Conservation (phyloP, 2,888 invertebrate species). For the Ichneumoninae sp. region DNA sequence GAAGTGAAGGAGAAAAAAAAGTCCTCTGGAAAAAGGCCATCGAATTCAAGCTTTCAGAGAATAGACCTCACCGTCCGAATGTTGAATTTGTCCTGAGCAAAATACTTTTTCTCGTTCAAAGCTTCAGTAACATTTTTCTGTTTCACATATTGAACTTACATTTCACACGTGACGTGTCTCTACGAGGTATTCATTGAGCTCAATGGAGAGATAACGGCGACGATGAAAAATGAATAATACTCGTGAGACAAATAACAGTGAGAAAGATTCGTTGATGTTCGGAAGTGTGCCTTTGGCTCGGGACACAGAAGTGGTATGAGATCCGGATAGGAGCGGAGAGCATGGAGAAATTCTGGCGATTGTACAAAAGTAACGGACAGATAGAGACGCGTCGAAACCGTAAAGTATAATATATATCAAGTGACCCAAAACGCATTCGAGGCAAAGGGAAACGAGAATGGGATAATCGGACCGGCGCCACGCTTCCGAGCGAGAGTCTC, state of each 20-base stretch:
- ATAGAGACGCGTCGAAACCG: slow-evolving; percentile 44
- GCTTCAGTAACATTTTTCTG: background rate
- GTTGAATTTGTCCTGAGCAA: background rate
- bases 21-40: slow-evolving; percentile 1
- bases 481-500: slow-evolving; percentile 34
- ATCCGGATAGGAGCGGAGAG: slow-evolving; percentile 9
- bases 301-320: background rate
- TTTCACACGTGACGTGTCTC: slow-evolving; percentile 4
- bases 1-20: slow-evolving; percentile 12
- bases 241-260: slow-evolving; percentile 41
- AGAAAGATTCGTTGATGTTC: slow-evolving; percentile 26
- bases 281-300: slow-evolving; percentile 56
- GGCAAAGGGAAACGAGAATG: slow-evolving; percentile 58
- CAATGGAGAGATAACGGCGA: background rate
- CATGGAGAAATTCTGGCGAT: slow-evolving; percentile 45
- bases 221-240: slow-evolving; percentile 44
- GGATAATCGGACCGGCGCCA: slow-evolving; percentile 67
- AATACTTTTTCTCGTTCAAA: slow-evolving; percentile 11
- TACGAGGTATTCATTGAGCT: slow-evolving; percentile 13
- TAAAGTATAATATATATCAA: slow-evolving; percentile 57
- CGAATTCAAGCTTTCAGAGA: slow-evolving; percentile 19
- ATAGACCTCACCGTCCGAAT: background rate
- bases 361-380: slow-evolving; percentile 52
- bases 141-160: background rate
- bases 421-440: slow-evolving; percentile 66